Evolutionary conservation across 2,113 vertebrate species (phyloP).

Genomic region (Caloenas nicobarica): DNA sequence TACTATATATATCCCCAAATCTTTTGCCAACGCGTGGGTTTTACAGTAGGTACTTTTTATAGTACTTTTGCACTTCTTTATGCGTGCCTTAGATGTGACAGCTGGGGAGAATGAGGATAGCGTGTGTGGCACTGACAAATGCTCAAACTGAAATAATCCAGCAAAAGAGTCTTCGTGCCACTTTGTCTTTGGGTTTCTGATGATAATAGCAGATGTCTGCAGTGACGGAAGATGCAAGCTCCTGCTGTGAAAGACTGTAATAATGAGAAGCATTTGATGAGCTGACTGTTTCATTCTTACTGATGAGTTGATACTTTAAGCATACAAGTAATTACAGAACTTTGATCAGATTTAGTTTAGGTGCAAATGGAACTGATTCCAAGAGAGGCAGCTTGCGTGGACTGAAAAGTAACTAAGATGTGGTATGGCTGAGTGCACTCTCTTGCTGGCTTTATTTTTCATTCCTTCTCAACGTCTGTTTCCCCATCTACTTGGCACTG

Average conservation of each 20-base stretch:
- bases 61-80: not conserved
- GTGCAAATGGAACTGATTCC: slow-evolving; percentile 22
- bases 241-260: slow-evolving; percentile 40
- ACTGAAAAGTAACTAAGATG: slow-evolving; percentile 34
- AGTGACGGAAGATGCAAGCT: slow-evolving; percentile 23
- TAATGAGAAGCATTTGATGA: slow-evolving; percentile 45
- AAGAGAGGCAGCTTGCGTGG: not conserved
- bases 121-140: not conserved
- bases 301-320: slow-evolving; percentile 52
- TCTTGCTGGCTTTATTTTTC: not conserved
- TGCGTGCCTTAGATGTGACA: not conserved
- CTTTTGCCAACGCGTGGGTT: not conserved
- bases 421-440: not conserved
- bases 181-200: slow-evolving; percentile 26
- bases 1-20: not conserved
- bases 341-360: slow-evolving; percentile 54
- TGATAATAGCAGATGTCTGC: slow-evolving; percentile 37
- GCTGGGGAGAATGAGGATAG: not conserved
- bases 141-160: slow-evolving; percentile 22
- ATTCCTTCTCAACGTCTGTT: not conserved
- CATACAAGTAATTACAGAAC: slow-evolving; percentile 40
- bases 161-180: not conserved
- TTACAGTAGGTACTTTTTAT: slow-evolving; percentile 1
- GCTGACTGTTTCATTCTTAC: slow-evolving; percentile 24
- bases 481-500: not conserved